Percentiles rank a stretch among this genome's conserved stretches.
phyloP scores from a whole-genome alignment of 2,888 invertebrate species.

The Rhaphigaster nebulosa region DNA sequence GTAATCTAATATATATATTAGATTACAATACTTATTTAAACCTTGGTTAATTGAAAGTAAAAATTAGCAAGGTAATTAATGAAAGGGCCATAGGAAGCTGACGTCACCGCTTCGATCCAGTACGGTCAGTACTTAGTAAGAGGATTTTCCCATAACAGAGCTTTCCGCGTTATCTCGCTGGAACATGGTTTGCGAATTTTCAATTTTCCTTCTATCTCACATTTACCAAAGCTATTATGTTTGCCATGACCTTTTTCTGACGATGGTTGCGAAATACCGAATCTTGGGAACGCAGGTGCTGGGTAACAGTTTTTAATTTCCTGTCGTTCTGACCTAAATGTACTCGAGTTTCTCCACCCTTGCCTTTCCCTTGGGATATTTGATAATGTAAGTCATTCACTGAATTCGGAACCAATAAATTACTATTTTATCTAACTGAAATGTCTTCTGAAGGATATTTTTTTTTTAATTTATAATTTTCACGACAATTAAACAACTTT shows the following conservation, averaged over 20 bases:
- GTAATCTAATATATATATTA: too few species aligned
- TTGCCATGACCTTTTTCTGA: slow-evolving; percentile 12
- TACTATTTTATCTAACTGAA: not conserved
- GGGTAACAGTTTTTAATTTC: slow-evolving; percentile 35
- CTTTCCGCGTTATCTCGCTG: not conserved
- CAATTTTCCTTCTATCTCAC: not conserved
- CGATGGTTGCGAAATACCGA: not conserved
- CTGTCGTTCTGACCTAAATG: slow-evolving; percentile 19
- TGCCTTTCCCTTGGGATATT: not conserved
- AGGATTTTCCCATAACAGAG: not conserved
- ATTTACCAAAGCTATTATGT: slow-evolving; percentile 3
- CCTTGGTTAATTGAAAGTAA: too few species aligned
- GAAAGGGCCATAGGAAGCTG: not conserved
- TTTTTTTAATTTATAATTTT: too few species aligned
- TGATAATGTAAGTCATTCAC: not conserved
- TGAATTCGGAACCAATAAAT: not conserved
- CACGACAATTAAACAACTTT: too few species aligned
- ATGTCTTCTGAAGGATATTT: not conserved
- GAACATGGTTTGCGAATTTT: not conserved
- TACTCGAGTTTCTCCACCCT: not conserved
- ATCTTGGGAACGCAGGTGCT: not conserved
- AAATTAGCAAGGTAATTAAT: not conserved
- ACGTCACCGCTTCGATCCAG: slow-evolving; percentile 20
- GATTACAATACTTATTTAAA: too few species aligned
- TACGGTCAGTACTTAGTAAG: not conserved